phyloP scores from a whole-genome alignment of 2,113 vertebrate species.

The Pithys albifrons region DNA sequence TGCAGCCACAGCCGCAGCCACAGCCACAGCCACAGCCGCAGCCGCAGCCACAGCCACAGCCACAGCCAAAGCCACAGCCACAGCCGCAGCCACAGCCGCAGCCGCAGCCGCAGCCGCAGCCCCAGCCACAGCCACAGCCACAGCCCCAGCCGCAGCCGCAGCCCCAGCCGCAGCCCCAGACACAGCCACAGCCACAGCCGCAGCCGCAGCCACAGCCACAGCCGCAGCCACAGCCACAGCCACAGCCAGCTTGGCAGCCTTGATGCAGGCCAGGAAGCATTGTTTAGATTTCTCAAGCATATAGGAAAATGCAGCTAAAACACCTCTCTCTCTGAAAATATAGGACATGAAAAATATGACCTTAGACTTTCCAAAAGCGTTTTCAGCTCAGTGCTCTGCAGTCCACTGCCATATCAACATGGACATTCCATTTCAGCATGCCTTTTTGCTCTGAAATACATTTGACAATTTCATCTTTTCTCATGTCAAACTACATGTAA shows the following conservation, averaged over 20 bases:
- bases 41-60: no score
- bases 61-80: no score
- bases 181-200: no score
- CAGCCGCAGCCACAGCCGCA: no score
- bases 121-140: no score
- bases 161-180: no score
- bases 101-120: no score
- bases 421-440: background rate
- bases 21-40: no score
- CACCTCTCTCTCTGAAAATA: background rate
- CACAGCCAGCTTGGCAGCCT: background rate
- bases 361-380: background rate
- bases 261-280: accelerated
- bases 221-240: background rate
- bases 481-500: background rate
- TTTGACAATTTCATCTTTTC: background rate
- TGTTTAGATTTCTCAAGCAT: background rate
- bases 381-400: background rate
- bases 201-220: no score
- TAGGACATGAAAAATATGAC: background rate
- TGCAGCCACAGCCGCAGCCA: background rate
- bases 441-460: background rate
- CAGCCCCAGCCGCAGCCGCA: no score
- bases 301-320: background rate
- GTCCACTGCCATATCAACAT: background rate